Conservation (phyloP, 2,888 invertebrate species). For the Paralinhomoeus sp. region DNA sequence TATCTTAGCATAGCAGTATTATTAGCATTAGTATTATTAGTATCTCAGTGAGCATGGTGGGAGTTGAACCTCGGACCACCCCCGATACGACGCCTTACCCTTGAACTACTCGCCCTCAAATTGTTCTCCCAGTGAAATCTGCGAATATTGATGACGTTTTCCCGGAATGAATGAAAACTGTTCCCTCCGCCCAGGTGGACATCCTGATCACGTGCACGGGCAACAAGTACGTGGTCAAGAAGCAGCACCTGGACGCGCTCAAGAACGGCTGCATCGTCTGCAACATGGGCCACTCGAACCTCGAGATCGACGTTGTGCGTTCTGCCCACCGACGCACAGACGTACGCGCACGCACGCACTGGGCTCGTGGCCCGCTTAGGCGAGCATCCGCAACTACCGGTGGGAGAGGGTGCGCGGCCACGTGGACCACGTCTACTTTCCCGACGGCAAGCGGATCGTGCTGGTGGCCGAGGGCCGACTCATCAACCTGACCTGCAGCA, state of each 20-base stretch:
- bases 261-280: conserved; percentile 82
- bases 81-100: no score
- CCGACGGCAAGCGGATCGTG: conserved; percentile 78
- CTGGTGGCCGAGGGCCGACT: conserved; percentile 77
- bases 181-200: conserved; percentile 50
- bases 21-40: no score
- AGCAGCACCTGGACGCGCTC: conserved; percentile 87
- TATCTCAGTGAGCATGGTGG: no score
- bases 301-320: conserved; percentile 66
- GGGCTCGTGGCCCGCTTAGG: no score
- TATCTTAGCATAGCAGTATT: no score
- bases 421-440: conserved; percentile 96
- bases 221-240: conserved; percentile 53
- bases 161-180: background rate
- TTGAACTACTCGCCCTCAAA: no score
- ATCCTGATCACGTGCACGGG: conserved; percentile 88
- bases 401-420: conserved; percentile 94
- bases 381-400: no score
- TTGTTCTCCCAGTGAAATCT: no score
- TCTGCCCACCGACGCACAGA: no score
- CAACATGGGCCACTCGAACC: conserved; percentile 92
- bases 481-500: conserved; percentile 80
- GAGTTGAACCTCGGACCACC: no score
- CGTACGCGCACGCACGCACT: no score
- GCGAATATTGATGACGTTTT: background rate